Base-by-base conservation (phyloP, 2,113 vertebrate species). In the Corvus moneduloides region DNA sequence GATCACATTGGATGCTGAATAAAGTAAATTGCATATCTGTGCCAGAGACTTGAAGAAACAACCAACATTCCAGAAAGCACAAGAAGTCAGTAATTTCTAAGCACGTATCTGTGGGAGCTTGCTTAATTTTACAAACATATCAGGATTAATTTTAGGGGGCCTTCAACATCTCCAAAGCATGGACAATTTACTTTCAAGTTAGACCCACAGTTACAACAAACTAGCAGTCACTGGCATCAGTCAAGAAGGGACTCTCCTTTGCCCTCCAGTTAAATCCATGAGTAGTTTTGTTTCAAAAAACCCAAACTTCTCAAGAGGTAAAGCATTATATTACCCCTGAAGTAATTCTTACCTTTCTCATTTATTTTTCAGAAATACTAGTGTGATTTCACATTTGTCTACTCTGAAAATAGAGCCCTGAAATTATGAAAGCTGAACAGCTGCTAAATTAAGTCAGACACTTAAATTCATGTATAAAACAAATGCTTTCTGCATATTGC, bases 231-330 rank as follows among this genome's bases (percentile, higher is more conserved):
- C 20, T n/a, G 10, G 37, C n/a, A 52, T 16, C 26, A 71, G 11
- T 55, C 4, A 77, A 48, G 18, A 67, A 2, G 4, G 33, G 69
- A 30, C 7, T 24, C n/a, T 52, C 27, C 16, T 8, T 23, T 44
- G 13, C 4, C 8, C 26, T 81, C 21, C 16, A 72, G 30, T 33
- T 77, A 35, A 46, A 87, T 1, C 0, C 0, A 44, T 7, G 3
- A 41, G 8, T 8, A 39, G 2, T 28, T 73, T 55, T 73, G 30
- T 55, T 89, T 22, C 3, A 43, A 37, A 61, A 66, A 49, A 20
- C 0, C 2, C 30, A 22, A 49, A 20, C n/a, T 54, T 81, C 30
- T 78, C 32, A 87, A 61, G 33, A 62, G 10, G 44, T 13, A 35
- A 76, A 81, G 9, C 37, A 30, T 11, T 21, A 5, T 8, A 74